A percentile compares a stretch with the other conserved stretches of the same genome.
phyloP scores from a whole-genome alignment of 2,113 vertebrate genomes.

The Aplodontia rufa region DNA sequence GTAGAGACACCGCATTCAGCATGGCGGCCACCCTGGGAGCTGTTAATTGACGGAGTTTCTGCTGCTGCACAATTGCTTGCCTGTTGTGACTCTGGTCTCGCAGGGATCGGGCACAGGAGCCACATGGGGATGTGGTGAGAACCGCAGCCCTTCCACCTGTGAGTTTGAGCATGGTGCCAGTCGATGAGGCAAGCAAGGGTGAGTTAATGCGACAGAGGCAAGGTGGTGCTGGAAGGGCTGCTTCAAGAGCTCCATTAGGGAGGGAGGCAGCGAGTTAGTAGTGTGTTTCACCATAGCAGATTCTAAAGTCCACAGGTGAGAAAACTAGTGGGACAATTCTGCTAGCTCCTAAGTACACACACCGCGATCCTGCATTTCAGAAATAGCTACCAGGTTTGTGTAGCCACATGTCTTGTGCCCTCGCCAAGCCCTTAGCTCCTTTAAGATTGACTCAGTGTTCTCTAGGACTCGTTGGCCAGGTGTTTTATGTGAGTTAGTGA shows the following conservation, averaged over 20 bases:
- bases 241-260: neutral
- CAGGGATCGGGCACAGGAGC: neutral
- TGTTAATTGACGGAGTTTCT: neutral
- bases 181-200: too few species aligned
- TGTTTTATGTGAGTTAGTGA: neutral
- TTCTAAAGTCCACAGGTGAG: neutral
- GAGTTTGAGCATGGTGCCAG: neutral
- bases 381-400: neutral
- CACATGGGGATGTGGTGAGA: neutral
- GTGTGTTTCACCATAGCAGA: neutral
- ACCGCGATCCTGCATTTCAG: neutral
- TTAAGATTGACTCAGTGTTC: neutral
- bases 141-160: neutral
- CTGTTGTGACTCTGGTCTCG: neutral
- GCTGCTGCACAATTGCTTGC: neutral
- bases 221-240: neutral
- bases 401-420: neutral
- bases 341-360: neutral
- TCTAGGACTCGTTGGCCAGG: neutral
- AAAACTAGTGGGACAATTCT: neutral
- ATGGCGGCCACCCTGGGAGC: neutral
- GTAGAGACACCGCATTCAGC: neutral
- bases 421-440: neutral
- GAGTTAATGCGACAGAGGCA: neutral
- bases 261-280: too few species aligned